Evolutionary conservation across 53 echinoderm and acorn worm genomes (phyloP), one percentile per base, ranked within the genome.

Genomic region (Echinarachnius parma): DNA sequence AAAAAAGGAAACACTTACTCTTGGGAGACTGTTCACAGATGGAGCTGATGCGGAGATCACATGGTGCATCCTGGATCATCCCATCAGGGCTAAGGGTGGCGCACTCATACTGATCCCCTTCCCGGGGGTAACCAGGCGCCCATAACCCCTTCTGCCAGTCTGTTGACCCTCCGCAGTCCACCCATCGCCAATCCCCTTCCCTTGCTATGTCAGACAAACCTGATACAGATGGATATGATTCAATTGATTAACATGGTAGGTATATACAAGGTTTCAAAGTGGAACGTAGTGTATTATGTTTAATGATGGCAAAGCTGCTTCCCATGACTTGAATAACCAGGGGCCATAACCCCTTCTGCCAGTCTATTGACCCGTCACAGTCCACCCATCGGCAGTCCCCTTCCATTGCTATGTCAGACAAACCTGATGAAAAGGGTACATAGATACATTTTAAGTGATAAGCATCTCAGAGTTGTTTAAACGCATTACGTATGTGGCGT

Each of bases 1-100:
- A 45, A 16, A 45, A 45, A n/a, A n/a, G n/a, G n/a, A n/a, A n/a
- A n/a, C 11, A 24, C 53, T 56, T 37, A 88, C 88, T 67, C 61
- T 88, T 88, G 9, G 88, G 83, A 4, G 75, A 52, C 3, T 67
- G 52, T 48, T 88, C 88, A 61, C 88, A 88, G 39, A 84, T 76
- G 21, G 59, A 84, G 10, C 18, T 24, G 22, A 61, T 30, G 10
- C 54, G 70, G 25, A 46, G 62, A 62, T 81, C 81, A 31, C 89
- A 89, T 2, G 19, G 18, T 14, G 48, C 31, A 28, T 78, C 75
- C 23, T 29, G 20, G 15, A 89, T 44, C 4, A 46, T 58, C 5
- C 86, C 86, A 31, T 78, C 37, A 2, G 42, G 25, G 8, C 45
- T 28, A 5, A 86, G 20, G 1, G 53, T 28, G 15, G 59, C 90